Base-by-base conservation (phyloP, 2,888 invertebrate species). In the Eristalis intricaria region DNA sequence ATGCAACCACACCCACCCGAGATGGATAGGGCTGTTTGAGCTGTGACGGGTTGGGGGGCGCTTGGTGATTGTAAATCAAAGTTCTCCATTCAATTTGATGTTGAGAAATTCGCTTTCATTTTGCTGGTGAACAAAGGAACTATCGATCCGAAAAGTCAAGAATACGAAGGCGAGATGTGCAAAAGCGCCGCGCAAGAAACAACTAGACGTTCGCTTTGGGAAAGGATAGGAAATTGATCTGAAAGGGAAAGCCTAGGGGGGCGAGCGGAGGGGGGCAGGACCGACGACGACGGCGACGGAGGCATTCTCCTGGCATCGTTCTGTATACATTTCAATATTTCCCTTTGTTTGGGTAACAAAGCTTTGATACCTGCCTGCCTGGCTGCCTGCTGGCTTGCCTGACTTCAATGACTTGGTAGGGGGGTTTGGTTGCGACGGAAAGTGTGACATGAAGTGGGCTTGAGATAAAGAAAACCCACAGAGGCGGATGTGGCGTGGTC, bases 21-120 rank as follows among this genome's bases (percentile, higher is more conserved):
- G 50, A 50, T 50, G 50, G 50, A 50, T 50, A 19, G 50, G 50
- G 19, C 50, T 19, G 19, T 19, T 50, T 19, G 19, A 8, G 19
- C 50, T 50, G 43, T 50, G 43, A 50, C 43, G 43, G 60, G 23
- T 10, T 26, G 23, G 4, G 4, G 50, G 50, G 26, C 23, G 63
- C 29, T 83, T 73, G 76, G 71, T 68, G 84, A 84, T 80, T 87
- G 83, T 84, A 83, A 87, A 84, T 87, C 87, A 87, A 87, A 87
- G 87, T 84, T 84, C 75, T 80, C 76, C 84, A 87, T 87, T 87
- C 79, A 84, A 87, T 87, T 87, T 87, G 79, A 75, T 87, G 74
- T 83, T 84, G 84, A 87, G 84, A 87, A 84, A 84, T 87, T 87
- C 87, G 84, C 84, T 87, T 87, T 87, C 87, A 84, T 87, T 86